Conservation (phyloP, 2,113 vertebrate species). For the Hypomesus transpacificus region DNA sequence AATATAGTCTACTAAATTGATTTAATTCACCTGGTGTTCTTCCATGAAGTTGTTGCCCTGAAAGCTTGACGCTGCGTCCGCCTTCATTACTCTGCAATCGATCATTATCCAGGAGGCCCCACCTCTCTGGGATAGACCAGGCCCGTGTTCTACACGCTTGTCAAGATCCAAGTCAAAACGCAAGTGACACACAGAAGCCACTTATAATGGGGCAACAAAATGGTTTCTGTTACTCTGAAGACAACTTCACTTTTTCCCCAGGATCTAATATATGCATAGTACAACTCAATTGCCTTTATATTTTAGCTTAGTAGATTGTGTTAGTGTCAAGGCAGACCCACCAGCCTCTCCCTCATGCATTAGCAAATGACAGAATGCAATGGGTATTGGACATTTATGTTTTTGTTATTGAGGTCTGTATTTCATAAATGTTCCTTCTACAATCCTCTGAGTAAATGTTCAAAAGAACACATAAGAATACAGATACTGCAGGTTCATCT, state of each 20-base stretch:
- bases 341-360: background rate
- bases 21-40: constrained; percentile 47
- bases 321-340: background rate
- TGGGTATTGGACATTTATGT: too few relatives aligned
- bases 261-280: background rate
- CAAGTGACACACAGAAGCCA: constrained; percentile 31
- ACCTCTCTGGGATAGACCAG: constrained; percentile 35
- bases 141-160: constrained; percentile 32
- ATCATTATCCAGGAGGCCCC: constrained; percentile 49
- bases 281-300: background rate
- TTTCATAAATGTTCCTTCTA: too few relatives aligned
- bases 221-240: background rate
- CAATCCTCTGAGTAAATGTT: too few relatives aligned
- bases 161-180: constrained; percentile 31
- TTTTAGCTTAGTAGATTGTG: background rate
- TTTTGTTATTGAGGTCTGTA: too few relatives aligned
- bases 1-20: constrained; percentile 51
- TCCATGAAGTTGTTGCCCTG: constrained; percentile 50
- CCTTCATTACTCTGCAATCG: constrained; percentile 57
- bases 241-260: background rate
- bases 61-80: constrained; percentile 40
- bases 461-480: too few relatives aligned
- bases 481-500: too few relatives aligned
- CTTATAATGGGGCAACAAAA: constrained; percentile 16
- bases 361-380: too few relatives aligned